Percentiles rank a stretch among this genome's conserved stretches.
phyloP scores from a whole-genome alignment of 2,888 invertebrate genomes.

The Chesias legatella region DNA sequence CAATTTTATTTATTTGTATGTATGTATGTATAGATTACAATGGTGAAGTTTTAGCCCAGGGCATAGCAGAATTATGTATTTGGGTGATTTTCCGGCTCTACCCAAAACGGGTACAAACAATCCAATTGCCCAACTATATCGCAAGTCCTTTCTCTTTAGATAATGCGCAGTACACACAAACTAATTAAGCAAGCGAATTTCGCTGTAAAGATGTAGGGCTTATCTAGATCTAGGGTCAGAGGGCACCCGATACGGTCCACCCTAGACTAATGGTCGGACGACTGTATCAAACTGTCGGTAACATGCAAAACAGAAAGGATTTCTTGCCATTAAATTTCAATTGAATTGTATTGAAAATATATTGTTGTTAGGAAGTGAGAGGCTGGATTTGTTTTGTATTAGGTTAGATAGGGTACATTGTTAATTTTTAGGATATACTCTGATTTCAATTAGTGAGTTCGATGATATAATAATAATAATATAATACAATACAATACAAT shows the following conservation, averaged over 20 bases:
- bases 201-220: conserved; percentile 30
- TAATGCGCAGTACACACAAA: conserved; percentile 19
- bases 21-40: too few species aligned
- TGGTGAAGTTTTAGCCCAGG: too few species aligned
- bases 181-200: conserved; percentile 36
- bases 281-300: conserved; percentile 12
- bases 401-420: too few species aligned
- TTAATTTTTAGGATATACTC: too few species aligned
- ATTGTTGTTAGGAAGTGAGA: conserved; percentile 6
- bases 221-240: conserved; percentile 40
- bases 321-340: conserved; percentile 7
- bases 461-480: too few species aligned
- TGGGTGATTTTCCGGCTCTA: too few species aligned
- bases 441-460: too few species aligned
- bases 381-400: background rate
- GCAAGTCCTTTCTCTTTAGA: conserved; percentile 18
- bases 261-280: conserved; percentile 19
- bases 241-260: conserved; percentile 34
- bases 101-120: too few species aligned
- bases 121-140: background rate
- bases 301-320: background rate
- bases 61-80: too few species aligned
- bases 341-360: conserved; percentile 16
- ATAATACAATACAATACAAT: too few species aligned
- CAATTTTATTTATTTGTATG: too few species aligned